phyloP scores from a whole-genome alignment of 2,113 vertebrate species.

The Tursiops truncatus region DNA sequence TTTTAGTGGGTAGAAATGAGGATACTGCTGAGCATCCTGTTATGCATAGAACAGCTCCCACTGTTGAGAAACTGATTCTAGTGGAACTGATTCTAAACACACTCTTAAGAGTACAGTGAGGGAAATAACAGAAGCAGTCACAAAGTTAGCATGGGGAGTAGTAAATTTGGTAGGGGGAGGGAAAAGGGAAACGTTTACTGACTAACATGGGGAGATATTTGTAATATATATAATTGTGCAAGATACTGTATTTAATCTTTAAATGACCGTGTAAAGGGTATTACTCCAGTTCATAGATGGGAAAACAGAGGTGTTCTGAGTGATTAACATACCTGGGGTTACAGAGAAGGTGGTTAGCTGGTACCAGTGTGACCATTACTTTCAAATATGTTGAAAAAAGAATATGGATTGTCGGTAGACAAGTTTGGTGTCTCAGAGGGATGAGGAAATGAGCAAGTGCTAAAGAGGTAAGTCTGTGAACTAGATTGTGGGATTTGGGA shows the following conservation, averaged over 20 bases:
- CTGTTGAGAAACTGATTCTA: background rate
- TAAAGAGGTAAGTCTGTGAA: background rate
- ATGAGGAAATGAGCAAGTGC: background rate
- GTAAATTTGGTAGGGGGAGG: background rate
- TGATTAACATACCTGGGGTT: background rate
- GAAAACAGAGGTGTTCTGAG: background rate
- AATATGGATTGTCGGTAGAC: background rate
- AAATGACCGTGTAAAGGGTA: background rate
- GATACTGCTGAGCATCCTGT: background rate
- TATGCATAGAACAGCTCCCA: background rate
- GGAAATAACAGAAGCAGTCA: background rate
- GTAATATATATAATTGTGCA: background rate
- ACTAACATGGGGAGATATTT: background rate
- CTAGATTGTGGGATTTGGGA: background rate
- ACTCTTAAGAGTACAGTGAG: background rate
- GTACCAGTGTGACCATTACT: background rate
- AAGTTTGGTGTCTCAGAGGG: background rate
- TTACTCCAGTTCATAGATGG: background rate
- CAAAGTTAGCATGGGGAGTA: background rate
- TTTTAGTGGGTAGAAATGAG: background rate
- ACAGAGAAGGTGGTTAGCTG: background rate
- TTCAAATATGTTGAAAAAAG: background rate
- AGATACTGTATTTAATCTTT: background rate
- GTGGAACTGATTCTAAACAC: background rate
- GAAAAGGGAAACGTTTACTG: background rate